These are phyloP conservation scores for Cecropterus lyciades DNA, from an alignment of 1,140 invertebrate species.

Conservation along the genomic window DNA sequence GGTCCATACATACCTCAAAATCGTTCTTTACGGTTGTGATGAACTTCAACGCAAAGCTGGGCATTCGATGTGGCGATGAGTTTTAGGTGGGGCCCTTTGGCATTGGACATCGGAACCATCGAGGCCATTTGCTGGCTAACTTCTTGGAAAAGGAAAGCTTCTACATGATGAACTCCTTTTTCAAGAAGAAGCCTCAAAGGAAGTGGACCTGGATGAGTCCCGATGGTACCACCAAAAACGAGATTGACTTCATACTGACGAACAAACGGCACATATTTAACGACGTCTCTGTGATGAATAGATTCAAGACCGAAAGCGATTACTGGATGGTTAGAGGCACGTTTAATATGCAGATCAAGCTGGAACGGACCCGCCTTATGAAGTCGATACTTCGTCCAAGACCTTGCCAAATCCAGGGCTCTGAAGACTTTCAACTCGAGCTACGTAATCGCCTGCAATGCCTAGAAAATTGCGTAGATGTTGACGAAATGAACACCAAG, in stretches of 20 bases:
- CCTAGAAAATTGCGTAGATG: neutral
- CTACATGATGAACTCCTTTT: slow-evolving; percentile 51
- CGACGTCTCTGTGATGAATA: too few relatives aligned
- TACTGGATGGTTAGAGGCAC: slow-evolving; percentile 42
- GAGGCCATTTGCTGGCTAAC: slow-evolving; percentile 34
- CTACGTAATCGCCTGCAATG: slow-evolving; percentile 21
- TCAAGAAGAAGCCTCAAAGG: slow-evolving; percentile 40
- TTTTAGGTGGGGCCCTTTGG: slow-evolving; percentile 31
- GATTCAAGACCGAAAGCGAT: too few relatives aligned
- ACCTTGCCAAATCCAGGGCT: slow-evolving; percentile 22
- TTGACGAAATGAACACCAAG: neutral
- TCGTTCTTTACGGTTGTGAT: slow-evolving; percentile 39
- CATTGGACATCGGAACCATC: slow-evolving; percentile 32
- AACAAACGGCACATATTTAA: too few relatives aligned
- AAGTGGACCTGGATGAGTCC: slow-evolving; percentile 53
- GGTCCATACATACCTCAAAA: slow-evolving; percentile 28
- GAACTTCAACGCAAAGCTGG: slow-evolving; percentile 49
- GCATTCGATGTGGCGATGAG: slow-evolving; percentile 21
- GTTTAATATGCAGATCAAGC: slow-evolving; percentile 39
- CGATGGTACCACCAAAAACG: slow-evolving; percentile 45
- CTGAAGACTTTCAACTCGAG: slow-evolving; percentile 15
- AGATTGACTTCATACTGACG: slow-evolving; percentile 47
- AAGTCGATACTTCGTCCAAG: slow-evolving; percentile 40
- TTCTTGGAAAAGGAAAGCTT: slow-evolving; percentile 43
- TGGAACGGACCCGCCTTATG: slow-evolving; percentile 36